These are phyloP conservation scores for Ciconia maguari DNA, from an alignment of 2,113 vertebrate genomes.

Conservation along the genomic window DNA sequence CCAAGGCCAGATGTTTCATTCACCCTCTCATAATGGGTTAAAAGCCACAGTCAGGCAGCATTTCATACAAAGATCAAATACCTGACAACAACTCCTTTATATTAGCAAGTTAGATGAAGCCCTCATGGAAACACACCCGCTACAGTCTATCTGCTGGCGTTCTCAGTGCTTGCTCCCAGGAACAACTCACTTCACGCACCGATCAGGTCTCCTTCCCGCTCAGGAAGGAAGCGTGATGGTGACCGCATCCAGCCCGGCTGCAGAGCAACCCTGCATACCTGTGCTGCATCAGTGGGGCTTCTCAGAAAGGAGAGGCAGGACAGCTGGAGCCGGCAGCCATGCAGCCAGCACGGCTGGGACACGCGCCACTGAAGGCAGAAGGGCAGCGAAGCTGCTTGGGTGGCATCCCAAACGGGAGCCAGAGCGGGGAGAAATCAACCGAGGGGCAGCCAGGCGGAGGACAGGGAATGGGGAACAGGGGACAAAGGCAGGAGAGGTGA, in stretches of 20 bases:
- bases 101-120: background rate
- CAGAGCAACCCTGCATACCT: background rate
- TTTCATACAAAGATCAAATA: background rate
- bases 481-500: background rate
- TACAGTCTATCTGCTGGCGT: background rate
- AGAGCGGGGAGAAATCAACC: background rate
- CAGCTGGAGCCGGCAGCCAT: background rate
- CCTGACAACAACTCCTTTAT: background rate
- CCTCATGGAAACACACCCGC: background rate
- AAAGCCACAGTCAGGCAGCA: background rate
- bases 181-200: background rate
- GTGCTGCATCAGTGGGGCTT: background rate
- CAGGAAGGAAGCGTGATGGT: background rate
- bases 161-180: background rate
- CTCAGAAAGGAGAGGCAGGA: background rate
- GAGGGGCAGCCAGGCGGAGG: background rate
- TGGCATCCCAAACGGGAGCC: background rate
- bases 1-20: background rate
- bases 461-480: background rate
- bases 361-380: fast-evolving
- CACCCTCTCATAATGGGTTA: background rate
- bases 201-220: background rate
- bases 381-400: background rate
- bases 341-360: background rate
- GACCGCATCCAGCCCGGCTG: background rate